phyloP scores from a whole-genome alignment of 2,113 vertebrate species.

The Stomatorhinus ivindoensis region DNA sequence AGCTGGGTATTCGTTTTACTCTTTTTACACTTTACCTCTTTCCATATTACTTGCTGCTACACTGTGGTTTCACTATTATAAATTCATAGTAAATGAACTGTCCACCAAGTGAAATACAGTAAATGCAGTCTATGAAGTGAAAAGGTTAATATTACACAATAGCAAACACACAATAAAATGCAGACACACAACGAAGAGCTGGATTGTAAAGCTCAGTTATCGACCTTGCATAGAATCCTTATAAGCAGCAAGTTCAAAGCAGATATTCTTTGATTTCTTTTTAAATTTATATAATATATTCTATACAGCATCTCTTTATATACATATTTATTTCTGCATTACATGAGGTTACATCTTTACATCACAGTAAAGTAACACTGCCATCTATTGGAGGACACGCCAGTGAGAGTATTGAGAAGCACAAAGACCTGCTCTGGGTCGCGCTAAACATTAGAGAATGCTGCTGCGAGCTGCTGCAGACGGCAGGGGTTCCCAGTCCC shows the following conservation, averaged over 20 bases:
- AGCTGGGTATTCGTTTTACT: neutral
- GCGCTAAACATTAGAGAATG: neutral
- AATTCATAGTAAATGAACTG: neutral
- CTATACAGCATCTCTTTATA: neutral
- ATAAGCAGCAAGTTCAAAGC: neutral
- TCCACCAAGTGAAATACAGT: neutral
- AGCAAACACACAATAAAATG: neutral
- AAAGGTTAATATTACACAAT: neutral
- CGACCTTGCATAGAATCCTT: neutral
- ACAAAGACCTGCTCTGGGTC: neutral
- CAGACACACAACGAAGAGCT: neutral
- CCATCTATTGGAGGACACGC: neutral
- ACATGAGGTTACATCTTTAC: neutral
- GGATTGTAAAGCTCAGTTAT: neutral
- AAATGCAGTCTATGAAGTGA: neutral
- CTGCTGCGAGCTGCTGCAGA: neutral
- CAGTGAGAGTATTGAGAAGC: neutral
- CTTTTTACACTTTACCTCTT: neutral
- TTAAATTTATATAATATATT: neutral
- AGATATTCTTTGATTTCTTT: neutral
- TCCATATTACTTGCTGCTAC: neutral
- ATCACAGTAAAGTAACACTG: conserved; percentile 6
- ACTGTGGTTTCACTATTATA: neutral
- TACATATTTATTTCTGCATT: neutral
- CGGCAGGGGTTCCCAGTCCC: neutral